Evolutionary conservation across 2,113 vertebrate species (phyloP).

Genomic region (Piprites chloris): DNA sequence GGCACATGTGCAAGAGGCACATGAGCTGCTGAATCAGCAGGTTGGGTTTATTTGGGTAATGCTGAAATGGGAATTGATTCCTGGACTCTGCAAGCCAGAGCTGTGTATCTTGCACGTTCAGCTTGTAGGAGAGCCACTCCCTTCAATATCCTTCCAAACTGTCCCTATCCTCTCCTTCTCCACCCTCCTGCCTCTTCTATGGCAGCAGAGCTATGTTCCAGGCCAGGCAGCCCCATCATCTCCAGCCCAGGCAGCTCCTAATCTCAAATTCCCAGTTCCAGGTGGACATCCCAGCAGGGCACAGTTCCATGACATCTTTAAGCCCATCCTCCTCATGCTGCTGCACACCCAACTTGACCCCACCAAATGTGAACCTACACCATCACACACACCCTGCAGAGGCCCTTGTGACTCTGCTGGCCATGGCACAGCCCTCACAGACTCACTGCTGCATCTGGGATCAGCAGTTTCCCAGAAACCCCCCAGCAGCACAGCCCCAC

Average conservation of each 20-base stretch:
- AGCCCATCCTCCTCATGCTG: background rate
- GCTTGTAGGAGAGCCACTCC: background rate
- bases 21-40: background rate
- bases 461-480: background rate
- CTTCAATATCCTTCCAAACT: background rate
- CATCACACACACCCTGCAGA: accelerated
- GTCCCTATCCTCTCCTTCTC: background rate
- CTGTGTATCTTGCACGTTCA: background rate
- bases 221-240: background rate
- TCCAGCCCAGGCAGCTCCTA: background rate
- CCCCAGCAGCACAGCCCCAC: background rate
- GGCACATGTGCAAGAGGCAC: background rate
- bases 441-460: background rate
- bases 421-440: background rate
- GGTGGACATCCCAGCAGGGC: background rate
- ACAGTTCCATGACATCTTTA: background rate
- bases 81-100: background rate
- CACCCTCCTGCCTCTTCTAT: background rate
- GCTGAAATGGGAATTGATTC: background rate
- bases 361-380: accelerated
- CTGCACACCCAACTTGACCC: accelerated
- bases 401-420: background rate
- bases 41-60: background rate
- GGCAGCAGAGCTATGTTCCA: background rate
- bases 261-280: background rate